Evolutionary conservation across 2,797 vertebrate species (phyloP), one percentile per base, ranked within the genome.

Genomic region (Meriones psammophilus): DNA sequence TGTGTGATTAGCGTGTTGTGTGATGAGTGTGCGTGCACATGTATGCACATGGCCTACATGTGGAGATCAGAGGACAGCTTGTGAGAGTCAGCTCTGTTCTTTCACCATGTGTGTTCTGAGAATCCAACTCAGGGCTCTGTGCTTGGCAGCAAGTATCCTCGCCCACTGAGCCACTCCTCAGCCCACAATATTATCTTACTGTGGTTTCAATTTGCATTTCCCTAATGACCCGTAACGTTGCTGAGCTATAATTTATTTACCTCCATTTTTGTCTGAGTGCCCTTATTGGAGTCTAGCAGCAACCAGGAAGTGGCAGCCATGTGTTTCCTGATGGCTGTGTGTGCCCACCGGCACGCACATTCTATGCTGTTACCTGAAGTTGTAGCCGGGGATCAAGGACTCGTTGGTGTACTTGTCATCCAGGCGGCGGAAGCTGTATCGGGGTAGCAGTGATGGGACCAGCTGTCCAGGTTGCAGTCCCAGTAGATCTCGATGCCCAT

Each of bases 401-500:
- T 96, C 98, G 71, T 98, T 99, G 92, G 98, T 98, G 85, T 98
- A 98, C 93, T 99, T 99, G 98, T 99, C 98, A 3, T 99, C 99
- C 50, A 99, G 98, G 18, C 98, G 98, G 3, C 98, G 98, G 98
- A 99, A 99, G 88, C 98, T 97, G 94, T 99, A 99, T 1, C 93
- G 97, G 39, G 99, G 8, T 90, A 96, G 96, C 99, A 99, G 90
- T 8, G 97, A 15, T 98, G 96, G 80, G 64, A 97, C 88, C 99
- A 98, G 1, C 81, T 85, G 98, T 99, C 99, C 96, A 99, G 98
- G 97, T 99, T 98, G 92, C 99, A 99, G 90, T 99, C 98, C 99
- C 99, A 99, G 42, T 99, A 98, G 94, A 99, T 99, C 95, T 99
- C 99, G 71, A 99, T 99, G 90, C 99, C 99, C 89, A 99, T 99